Conservation (phyloP, 2,888 invertebrate species). For the Conchocele bisecta region DNA sequence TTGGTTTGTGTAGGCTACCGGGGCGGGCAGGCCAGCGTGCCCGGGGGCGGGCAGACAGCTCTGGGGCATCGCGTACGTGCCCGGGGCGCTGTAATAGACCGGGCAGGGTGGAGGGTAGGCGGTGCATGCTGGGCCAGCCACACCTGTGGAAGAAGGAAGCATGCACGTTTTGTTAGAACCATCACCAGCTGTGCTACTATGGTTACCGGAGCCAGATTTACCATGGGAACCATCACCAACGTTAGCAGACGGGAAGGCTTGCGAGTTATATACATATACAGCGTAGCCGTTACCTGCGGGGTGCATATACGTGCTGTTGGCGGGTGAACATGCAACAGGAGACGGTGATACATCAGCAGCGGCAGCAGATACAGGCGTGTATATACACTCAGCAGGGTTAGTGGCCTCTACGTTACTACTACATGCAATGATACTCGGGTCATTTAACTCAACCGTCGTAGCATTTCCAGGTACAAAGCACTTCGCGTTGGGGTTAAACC, state of each 20-base stretch:
- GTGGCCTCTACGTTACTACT: not conserved
- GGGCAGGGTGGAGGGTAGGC: constrained; percentile 29
- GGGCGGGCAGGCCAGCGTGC: constrained; percentile 19
- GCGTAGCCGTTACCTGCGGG: too few species aligned
- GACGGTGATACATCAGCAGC: not conserved
- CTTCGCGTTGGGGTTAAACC: constrained; percentile 67
- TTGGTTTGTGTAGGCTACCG: constrained; percentile 15
- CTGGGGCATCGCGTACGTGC: constrained; percentile 22
- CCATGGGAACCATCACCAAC: not conserved
- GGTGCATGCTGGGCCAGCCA: constrained; percentile 34
- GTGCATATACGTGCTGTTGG: too few species aligned
- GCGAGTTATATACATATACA: not conserved
- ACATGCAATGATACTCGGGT: constrained; percentile 54
- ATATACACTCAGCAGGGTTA: not conserved
- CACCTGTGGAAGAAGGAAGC: constrained; percentile 57
- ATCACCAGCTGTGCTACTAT: constrained; percentile 53
- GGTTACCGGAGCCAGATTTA: constrained; percentile 10
- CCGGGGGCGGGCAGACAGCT: constrained; percentile 20
- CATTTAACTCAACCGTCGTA: constrained; percentile 31
- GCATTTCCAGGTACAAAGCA: constrained; percentile 64
- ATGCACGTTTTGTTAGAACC: constrained; percentile 55
- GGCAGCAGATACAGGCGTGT: constrained; percentile 3
- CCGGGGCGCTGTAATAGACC: constrained; percentile 38
- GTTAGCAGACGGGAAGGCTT: not conserved
- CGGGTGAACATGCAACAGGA: too few species aligned